Base-by-base conservation (phyloP, 2,113 vertebrate species). In the Speoplatyrhinus poulsoni region DNA sequence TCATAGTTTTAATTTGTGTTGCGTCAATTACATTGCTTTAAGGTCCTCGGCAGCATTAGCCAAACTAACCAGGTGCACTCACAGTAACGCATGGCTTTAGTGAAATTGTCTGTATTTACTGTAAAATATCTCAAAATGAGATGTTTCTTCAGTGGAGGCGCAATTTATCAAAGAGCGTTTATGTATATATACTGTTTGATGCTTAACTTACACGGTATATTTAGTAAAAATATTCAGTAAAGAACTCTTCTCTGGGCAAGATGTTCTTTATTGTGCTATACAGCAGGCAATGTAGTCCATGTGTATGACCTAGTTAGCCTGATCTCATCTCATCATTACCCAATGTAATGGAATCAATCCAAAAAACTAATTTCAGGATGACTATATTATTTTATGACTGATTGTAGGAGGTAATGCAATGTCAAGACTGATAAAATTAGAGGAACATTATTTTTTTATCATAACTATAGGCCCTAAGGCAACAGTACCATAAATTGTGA, bases 351-450 rank as follows among this genome's bases (percentile, higher is more conserved):
- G 48, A 69, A 47, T 13, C 41, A 74, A 69, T 72, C 70, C 61
- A 65, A 70, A 73, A 46, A 70, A 65, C 74, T 69, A 48, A 79
- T 67, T 76, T 53, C 69, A 70, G 26, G 56, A 33, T 46, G 68
- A 41, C 54, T 55, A 19, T 48, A 52, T 66, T 56, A 77, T 72
- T 75, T 53, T 48, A 56, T 78, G 67, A 64, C 17, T 73, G 80
- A 77, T 80, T 74, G 72, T 57, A 70, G 70, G 46, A 53, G 70
- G 46, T 86, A 84, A 88, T 82, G 82, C 60, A 85, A 84, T 77
- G 82, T 69, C 76, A 77, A 82, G 85, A 81, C 36, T 79, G 82
- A 66, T 91, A 81, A 88, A 89, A 88, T 91, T 87, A 88, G 86
- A 76, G 80, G 68, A 36, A 64, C 54, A 68, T 76, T 77, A 68